Conservation (phyloP, 2,113 vertebrate species). For the Silurus meridionalis region DNA sequence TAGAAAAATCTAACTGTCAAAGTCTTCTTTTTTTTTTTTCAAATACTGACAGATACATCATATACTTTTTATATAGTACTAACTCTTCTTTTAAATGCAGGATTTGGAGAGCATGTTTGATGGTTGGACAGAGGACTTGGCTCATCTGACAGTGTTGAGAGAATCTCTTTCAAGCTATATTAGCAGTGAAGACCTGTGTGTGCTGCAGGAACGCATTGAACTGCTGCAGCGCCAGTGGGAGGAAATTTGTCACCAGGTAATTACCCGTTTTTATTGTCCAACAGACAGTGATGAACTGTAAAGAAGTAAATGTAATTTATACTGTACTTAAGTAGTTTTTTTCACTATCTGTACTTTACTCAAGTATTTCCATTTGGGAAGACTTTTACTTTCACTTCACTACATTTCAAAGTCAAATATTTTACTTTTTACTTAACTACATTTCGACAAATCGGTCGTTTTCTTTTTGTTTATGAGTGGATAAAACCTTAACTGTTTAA, state of each 20-base stretch:
- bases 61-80: background rate
- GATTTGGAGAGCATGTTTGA: conserved; percentile 86
- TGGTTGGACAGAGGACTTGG: conserved; percentile 88
- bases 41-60: background rate
- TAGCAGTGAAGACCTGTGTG: conserved; percentile 84
- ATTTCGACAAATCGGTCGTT: too few species aligned
- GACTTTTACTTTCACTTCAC: too few species aligned
- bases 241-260: conserved; percentile 91
- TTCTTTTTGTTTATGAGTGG: too few species aligned
- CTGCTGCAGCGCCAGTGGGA: conserved; percentile 95
- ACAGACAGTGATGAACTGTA: too few species aligned
- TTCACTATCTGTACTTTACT: too few species aligned
- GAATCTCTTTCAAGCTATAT: conserved; percentile 80
- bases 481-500: too few species aligned
- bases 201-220: conserved; percentile 89
- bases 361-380: too few species aligned
- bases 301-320: too few species aligned
- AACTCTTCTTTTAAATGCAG: conserved; percentile 59
- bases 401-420: too few species aligned
- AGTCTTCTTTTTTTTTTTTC: background rate
- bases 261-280: background rate
- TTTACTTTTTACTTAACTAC: too few species aligned
- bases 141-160: conserved; percentile 79
- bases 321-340: too few species aligned
- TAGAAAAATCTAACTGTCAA: background rate